These are phyloP conservation scores for Mormyrops boulengeri DNA, from an alignment of 2,797 vertebrate species.

Conservation along the genomic window DNA sequence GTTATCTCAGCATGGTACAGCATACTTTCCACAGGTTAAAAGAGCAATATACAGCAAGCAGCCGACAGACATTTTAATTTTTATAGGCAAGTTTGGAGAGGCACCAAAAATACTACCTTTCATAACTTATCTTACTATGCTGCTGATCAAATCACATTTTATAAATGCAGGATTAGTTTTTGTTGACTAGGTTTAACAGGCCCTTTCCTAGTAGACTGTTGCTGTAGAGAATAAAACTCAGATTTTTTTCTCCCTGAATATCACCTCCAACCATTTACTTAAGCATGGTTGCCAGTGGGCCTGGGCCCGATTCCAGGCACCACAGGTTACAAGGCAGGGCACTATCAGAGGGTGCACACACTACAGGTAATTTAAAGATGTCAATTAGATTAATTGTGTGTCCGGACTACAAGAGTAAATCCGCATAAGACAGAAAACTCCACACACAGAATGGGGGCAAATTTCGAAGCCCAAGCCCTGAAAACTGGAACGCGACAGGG, in stretches of 20 bases:
- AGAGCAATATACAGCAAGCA: neutral
- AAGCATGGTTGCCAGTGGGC: neutral
- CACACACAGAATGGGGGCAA: neutral
- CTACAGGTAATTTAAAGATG: neutral
- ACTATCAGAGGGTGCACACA: neutral
- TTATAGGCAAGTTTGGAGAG: neutral
- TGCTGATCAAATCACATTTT: neutral
- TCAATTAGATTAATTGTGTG: neutral
- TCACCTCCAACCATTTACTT: neutral
- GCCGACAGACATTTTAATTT: neutral
- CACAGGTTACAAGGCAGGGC: neutral
- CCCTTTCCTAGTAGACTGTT: neutral
- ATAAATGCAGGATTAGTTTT: neutral
- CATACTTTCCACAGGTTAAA: neutral
- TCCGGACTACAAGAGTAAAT: neutral
- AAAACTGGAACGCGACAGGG: neutral
- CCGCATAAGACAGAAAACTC: neutral
- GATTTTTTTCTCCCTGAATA: neutral
- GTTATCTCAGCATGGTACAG: neutral
- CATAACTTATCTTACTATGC: neutral
- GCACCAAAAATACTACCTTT: neutral
- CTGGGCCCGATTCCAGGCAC: neutral
- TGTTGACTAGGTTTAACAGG: neutral
- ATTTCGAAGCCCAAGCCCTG: neutral
- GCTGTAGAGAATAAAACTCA: neutral